Conservation (phyloP, 2,797 vertebrate species). For the Nannoperca obscura region DNA sequence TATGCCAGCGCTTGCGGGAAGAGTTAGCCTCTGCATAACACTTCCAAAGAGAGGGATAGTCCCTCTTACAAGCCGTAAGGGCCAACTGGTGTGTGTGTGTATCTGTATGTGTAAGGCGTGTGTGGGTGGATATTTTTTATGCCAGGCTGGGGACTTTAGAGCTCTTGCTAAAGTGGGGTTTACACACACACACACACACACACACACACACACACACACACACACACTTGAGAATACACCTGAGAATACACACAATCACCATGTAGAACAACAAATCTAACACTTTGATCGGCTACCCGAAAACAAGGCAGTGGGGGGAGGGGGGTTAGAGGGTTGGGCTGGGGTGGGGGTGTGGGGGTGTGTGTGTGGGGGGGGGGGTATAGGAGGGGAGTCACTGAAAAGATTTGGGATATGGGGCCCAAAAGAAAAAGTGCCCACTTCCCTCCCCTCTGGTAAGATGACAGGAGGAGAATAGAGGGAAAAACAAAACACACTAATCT, state of each 20-base stretch:
- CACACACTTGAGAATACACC: constrained; percentile 57
- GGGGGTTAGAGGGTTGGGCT: constrained; percentile 8
- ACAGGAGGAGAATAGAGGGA: constrained; percentile 75
- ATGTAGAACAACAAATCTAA: constrained; percentile 73
- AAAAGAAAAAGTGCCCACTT: constrained; percentile 71
- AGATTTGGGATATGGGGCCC: constrained; percentile 60
- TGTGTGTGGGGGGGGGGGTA: constrained; percentile 39
- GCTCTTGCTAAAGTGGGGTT: constrained; percentile 56
- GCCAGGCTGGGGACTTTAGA: constrained; percentile 64
- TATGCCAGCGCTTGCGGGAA: constrained; percentile 66
- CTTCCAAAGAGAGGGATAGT: constrained; percentile 80
- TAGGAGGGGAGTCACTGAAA: constrained; percentile 57
- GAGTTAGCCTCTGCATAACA: constrained; percentile 78
- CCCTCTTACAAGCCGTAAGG: constrained; percentile 71
- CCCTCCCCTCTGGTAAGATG: constrained; percentile 75
- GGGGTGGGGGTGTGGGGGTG: constrained; percentile 12
- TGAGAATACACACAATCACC: constrained; percentile 74
- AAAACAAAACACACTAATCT: constrained; percentile 84
- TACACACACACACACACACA: constrained; percentile 42
- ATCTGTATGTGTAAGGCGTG: constrained; percentile 20
- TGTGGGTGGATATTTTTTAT: constrained; percentile 70
- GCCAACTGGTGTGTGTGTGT: constrained; percentile 54
- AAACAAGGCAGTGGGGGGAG: constrained; percentile 55
- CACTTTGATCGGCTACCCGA: constrained; percentile 76
- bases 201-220: constrained; percentile 11